phyloP scores from a whole-genome alignment of 64 coral and sea anemone species.

The Anthopleura sola region DNA sequence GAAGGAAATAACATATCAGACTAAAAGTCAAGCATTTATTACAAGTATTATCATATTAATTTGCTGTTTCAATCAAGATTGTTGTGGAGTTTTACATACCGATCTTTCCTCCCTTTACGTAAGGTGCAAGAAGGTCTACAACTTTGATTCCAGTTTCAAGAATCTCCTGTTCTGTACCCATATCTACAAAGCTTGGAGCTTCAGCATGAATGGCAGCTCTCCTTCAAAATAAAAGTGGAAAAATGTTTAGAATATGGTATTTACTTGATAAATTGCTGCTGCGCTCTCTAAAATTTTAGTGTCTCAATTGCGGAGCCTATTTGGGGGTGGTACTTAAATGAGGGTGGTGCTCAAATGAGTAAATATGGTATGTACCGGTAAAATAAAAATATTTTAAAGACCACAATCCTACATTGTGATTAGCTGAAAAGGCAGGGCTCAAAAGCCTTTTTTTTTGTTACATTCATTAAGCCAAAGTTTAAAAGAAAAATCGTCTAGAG shows the following conservation, averaged over 20 bases:
- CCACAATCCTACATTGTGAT: not conserved
- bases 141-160: conserved; percentile 98
- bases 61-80: not conserved
- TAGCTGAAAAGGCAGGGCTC: not conserved
- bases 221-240: conserved; percentile 24
- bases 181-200: conserved; percentile 99
- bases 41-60: not conserved
- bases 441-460: too few relatives aligned
- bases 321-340: too few relatives aligned
- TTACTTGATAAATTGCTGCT: too few relatives aligned
- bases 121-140: conserved; percentile 96
- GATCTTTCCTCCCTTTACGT: conserved; percentile 99
- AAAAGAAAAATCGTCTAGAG: too few relatives aligned
- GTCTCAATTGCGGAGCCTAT: too few relatives aligned
- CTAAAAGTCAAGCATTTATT: not conserved
- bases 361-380: too few relatives aligned
- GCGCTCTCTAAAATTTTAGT: too few relatives aligned
- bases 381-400: not conserved
- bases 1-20: not conserved
- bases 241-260: not conserved
- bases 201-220: conserved; percentile 95
- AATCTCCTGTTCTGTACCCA: conserved; percentile 99
- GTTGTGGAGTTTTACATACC: conserved; percentile 40
- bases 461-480: too few relatives aligned
- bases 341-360: too few relatives aligned